Evolutionary conservation across 35 echinoderm and acorn worm species (phyloP).

Genomic region (Ptychodera flava): DNA sequence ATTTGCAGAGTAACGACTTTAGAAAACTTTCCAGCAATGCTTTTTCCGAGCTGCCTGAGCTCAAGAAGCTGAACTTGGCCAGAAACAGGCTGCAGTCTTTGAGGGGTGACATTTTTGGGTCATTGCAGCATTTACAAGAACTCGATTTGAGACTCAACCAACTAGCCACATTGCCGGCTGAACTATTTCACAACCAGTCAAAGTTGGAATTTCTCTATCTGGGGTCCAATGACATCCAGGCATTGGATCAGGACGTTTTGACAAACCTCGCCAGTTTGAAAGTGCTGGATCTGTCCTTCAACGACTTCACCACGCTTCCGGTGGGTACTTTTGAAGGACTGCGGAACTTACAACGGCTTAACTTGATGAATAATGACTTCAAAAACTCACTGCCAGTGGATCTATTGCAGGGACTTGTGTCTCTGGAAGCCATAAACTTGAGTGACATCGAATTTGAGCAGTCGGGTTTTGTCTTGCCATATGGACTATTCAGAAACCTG

Average conservation of each 20-base stretch:
- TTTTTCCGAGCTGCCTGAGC: background rate
- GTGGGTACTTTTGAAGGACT: background rate
- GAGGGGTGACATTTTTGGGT: background rate
- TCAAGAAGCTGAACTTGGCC: background rate
- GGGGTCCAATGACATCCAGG: background rate
- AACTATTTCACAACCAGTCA: background rate
- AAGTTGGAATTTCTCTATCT: background rate
- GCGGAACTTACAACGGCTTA: background rate
- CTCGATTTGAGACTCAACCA: background rate
- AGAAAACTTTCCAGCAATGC: background rate
- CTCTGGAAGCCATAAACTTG: background rate
- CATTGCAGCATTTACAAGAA: background rate
- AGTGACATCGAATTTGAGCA: too few species aligned
- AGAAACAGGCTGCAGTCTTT: background rate
- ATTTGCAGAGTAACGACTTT: background rate
- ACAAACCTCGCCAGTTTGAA: background rate
- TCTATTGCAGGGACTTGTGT: background rate
- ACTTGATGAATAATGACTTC: background rate
- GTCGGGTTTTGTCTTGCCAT: too few species aligned
- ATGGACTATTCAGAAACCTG: background rate
- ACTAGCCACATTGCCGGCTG: background rate
- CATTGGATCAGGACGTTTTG: background rate
- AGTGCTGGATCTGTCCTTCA: background rate
- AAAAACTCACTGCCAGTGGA: background rate
- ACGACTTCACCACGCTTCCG: background rate